phyloP scores from a whole-genome alignment of 2,888 invertebrate genomes.

The Ceratothoa steindachneri region DNA sequence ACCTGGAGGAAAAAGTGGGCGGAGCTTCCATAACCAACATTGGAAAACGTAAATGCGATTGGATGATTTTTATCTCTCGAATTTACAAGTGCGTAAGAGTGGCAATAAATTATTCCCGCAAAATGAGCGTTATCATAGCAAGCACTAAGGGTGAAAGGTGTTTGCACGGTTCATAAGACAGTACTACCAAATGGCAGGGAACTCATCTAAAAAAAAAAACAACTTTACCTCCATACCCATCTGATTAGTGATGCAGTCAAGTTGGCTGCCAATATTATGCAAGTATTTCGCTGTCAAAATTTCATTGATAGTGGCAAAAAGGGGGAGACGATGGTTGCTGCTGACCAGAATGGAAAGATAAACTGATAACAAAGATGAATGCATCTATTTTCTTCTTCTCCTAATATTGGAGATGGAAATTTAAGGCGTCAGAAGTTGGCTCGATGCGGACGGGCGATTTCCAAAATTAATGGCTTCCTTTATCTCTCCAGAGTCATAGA shows the following conservation, averaged over 20 bases:
- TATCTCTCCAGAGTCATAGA: background rate
- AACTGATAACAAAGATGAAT: no score
- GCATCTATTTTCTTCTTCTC: no score
- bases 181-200: background rate
- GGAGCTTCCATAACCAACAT: background rate
- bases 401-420: no score
- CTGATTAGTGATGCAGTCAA: background rate
- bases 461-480: background rate
- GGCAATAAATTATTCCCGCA: no score
- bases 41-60: slow-evolving; percentile 1
- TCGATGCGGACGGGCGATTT: background rate
- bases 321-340: no score
- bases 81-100: background rate
- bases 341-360: no score
- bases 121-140: background rate
- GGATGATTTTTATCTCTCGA: background rate
- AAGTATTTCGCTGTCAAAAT: background rate
- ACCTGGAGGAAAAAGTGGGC: background rate
- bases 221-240: background rate
- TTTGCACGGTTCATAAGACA: background rate
- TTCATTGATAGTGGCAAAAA: background rate
- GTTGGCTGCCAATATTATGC: background rate
- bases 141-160: background rate
- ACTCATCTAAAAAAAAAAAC: background rate
- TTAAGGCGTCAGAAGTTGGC: background rate